Evolutionary conservation across 2,888 invertebrate species (phyloP).

Genomic region (Boloria euphrosyne): DNA sequence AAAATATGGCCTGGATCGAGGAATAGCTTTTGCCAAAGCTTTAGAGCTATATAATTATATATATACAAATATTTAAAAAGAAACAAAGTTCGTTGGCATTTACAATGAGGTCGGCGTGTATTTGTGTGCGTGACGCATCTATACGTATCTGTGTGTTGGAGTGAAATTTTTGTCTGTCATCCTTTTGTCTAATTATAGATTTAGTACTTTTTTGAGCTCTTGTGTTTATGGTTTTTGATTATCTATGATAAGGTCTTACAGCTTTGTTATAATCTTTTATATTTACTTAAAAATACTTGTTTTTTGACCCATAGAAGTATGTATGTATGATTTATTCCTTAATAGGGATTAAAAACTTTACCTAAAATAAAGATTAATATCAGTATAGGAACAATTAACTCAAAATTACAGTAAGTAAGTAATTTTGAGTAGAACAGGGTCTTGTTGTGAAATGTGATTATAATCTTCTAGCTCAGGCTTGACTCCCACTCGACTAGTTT

Average conservation of each 20-base stretch:
- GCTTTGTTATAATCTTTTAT: background rate
- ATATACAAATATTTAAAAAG: constrained; percentile 45
- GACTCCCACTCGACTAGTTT: too few relatives aligned
- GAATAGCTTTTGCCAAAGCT: constrained; percentile 9
- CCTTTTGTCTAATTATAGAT: constrained; percentile 16
- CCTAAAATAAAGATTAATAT: too few relatives aligned
- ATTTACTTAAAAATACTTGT: too few relatives aligned
- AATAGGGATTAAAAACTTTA: too few relatives aligned
- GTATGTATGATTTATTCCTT: too few relatives aligned
- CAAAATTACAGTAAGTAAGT: too few relatives aligned
- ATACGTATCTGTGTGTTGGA: constrained; percentile 28
- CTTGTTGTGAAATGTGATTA: too few relatives aligned
- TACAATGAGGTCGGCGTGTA: constrained; percentile 51
- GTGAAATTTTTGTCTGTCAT: constrained; percentile 39
- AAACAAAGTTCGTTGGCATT: constrained; percentile 58
- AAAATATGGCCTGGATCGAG: constrained; percentile 7
- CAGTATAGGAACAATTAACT: too few relatives aligned
- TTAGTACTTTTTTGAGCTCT: background rate
- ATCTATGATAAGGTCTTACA: background rate
- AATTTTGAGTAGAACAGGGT: too few relatives aligned
- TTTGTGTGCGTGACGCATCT: constrained; percentile 42
- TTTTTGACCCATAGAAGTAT: too few relatives aligned
- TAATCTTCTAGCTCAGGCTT: too few relatives aligned
- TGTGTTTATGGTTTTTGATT: background rate
- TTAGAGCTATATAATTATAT: constrained; percentile 17